Evolutionary conservation across 2,888 invertebrate genomes (phyloP).

Genomic region (Phaonia tiefii): DNA sequence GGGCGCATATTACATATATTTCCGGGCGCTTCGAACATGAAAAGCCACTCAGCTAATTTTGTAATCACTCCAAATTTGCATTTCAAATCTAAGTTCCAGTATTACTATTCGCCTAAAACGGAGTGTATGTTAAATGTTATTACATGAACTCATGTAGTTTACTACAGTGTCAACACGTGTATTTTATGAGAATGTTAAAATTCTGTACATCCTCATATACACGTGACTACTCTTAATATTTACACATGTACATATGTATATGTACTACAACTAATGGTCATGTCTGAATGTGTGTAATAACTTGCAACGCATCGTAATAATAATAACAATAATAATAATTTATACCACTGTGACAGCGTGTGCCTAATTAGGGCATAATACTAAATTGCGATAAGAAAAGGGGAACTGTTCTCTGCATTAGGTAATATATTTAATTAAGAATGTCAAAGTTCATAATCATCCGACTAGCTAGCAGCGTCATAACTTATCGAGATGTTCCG

Average conservation of each 20-base stretch:
- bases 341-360: not conserved
- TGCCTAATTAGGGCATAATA: slow-evolving; percentile 3
- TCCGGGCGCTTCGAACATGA: too few species aligned
- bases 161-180: slow-evolving; percentile 57
- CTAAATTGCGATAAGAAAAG: slow-evolving; percentile 8
- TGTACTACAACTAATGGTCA: not conserved
- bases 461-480: not conserved
- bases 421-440: too few species aligned
- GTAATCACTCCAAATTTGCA: too few species aligned
- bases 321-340: slow-evolving; percentile 28
- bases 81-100: too few species aligned
- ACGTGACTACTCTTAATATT: not conserved
- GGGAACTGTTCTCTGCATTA: not conserved
- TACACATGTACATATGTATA: not conserved
- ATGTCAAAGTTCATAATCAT: not conserved
- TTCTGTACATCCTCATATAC: slow-evolving; percentile 9
- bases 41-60: too few species aligned
- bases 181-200: slow-evolving; percentile 35
- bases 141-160: slow-evolving; percentile 23
- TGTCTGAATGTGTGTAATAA: not conserved
- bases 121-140: too few species aligned
- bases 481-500: not conserved
- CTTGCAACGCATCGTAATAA: slow-evolving; percentile 6
- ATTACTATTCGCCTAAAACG: too few species aligned
- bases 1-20: too few species aligned